Evolutionary conservation across 2,113 vertebrate species (phyloP), one percentile per base, ranked within the genome.

Genomic region (Casuarius casuarius): DNA sequence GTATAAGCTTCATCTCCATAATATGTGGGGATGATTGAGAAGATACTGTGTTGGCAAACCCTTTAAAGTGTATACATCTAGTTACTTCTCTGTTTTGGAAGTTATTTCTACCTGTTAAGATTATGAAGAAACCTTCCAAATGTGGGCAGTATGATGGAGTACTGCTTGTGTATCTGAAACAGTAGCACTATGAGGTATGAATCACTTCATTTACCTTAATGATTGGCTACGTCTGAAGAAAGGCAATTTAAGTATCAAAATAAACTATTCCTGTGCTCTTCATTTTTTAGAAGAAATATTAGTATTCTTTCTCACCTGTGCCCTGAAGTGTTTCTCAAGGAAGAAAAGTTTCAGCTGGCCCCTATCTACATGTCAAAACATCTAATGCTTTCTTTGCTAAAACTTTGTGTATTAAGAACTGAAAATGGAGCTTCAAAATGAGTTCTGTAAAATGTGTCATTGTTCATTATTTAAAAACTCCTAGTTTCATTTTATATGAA

Each of bases 181-280:
- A 51, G 83, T 56, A 87, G 73, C 76, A 29, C 48, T 70, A 6
- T 75, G 88, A 82, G 35, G 35, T 79, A 42, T 85, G 91, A 96
- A 87, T 96, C 91, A 79, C 73, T 85, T 92, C 4, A 51, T 94
- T 58, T 87, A 44, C 95, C 92, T 94, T 95, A 92, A 80, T 76
- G 62, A 59, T 58, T 84, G 90, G 6, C 70, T 96, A 77, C 81
- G 26, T 94, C 92, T 87, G 74, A 91, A 96, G 78, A 91, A 93
- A 91, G 59, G 67, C 89, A 87, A 18, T 92, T 94, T 83, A 89
- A 75, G 35, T 95, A 84, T 94, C 87, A 94, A 81, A 94, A 92
- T 95, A 88, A 94, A 87, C 58, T 82, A 20, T 96, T 96, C 61
- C 52, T 72, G 28, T 52, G 61, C n/a, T 92, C 12, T 77, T 93